Conservation (phyloP, 1,140 invertebrate genomes). For the Brachionus angularis region DNA sequence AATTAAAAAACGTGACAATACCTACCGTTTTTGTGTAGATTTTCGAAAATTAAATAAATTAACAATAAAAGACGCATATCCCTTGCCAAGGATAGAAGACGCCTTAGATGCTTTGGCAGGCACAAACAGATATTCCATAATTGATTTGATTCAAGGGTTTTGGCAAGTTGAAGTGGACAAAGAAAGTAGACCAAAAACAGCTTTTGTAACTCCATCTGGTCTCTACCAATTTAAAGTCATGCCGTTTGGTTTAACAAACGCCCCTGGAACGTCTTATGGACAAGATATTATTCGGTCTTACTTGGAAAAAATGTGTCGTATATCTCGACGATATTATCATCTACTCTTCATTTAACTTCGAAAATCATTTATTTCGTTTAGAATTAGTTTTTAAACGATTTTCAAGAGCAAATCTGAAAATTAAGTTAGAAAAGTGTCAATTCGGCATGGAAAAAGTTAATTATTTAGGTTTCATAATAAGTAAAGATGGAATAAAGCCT, state of each 20-base stretch:
- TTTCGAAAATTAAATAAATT: conserved; percentile 45
- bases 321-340: conserved; percentile 12
- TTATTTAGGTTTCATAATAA: conserved; percentile 53
- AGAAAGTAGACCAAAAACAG: background rate
- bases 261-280: background rate
- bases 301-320: background rate
- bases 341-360: background rate
- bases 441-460: conserved; percentile 52
- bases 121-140: background rate
- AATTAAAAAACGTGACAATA: conserved; percentile 4
- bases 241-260: conserved; percentile 29
- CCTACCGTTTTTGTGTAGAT: background rate
- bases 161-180: background rate
- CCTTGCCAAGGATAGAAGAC: conserved; percentile 35
- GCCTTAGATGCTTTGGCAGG: background rate
- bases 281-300: background rate
- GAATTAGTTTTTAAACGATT: background rate
- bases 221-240: conserved; percentile 1
- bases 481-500: conserved; percentile 36
- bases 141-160: background rate
- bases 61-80: conserved; percentile 40
- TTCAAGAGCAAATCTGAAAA: conserved; percentile 51
- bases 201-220: background rate
- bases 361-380: background rate
- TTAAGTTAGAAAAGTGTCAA: conserved; percentile 56